Evolutionary conservation across 2,113 vertebrate genomes (phyloP), one percentile per base, ranked within the genome.

Genomic region (Indri indri): DNA sequence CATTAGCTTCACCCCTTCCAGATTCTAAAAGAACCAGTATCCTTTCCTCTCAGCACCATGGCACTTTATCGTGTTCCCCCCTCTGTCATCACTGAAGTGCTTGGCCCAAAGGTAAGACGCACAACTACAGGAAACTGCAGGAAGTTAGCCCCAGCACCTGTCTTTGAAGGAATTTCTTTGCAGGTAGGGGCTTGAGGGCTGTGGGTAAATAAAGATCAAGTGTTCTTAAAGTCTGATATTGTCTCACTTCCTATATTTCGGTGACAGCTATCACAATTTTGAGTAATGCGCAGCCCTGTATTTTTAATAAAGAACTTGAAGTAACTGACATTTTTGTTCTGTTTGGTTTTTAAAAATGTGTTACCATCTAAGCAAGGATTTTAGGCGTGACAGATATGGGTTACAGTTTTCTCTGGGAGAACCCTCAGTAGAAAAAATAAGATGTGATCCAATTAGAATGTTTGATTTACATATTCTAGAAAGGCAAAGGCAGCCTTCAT

Each of bases 271-370:
- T 47, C 71, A 12, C 11, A 61, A 1, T 57, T 93, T 52, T n/a
- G 83, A 61, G 81, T 81, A 42, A 61, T 57, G 27, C 73, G 18
- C 16, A 77, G 20, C 27, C 70, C 71, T 90, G 17, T 68, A 20
- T 73, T 93, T 95, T 70, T 37, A 88, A 89, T 76, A 68, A 25
- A 90, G 66, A 77, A 81, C 37, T 83, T 47, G 23, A 83, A 94
- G 37, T 61, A 63, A 84, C 52, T 6, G 25, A 66, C 30, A 25
- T 57, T 74, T 95, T 90, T 74, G 11, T 96, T 92, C 45, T 61
- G 7, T 61, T 89, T 94, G 17, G 74, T n/a, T 93, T 76, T 83
- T 66, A 50, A 93, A 94, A 16, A 76, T 84, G 9, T 70, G 50
- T 90, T 87, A 45, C 27, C 37, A 32, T 82, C 42, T 94, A 90